Evolutionary conservation across 2,113 vertebrate species (phyloP).

Genomic region (Podarcis cretensis): DNA sequence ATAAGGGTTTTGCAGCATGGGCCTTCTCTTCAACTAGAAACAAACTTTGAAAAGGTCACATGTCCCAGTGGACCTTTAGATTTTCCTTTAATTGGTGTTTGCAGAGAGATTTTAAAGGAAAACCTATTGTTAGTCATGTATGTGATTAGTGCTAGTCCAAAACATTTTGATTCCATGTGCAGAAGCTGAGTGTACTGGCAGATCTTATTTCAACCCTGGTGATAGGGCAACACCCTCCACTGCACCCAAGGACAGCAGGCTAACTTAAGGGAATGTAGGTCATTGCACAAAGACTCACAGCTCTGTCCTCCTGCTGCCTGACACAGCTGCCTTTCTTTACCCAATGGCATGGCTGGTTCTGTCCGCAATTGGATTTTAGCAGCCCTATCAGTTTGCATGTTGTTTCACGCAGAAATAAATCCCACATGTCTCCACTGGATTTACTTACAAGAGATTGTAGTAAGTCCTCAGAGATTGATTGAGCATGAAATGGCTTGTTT

Average conservation of each 20-base stretch:
- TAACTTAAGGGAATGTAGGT: no score
- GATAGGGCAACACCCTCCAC: no score
- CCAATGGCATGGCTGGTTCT: no score
- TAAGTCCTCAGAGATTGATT: background rate
- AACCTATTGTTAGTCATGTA: background rate
- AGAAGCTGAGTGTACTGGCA: no score
- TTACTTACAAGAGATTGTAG: background rate
- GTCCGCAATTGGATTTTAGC: no score
- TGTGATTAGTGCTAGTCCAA: background rate
- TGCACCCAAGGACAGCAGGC: no score
- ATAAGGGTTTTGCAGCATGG: constrained; percentile 19
- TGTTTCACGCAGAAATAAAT: background rate
- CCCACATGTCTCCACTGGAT: background rate
- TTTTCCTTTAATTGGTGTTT: background rate
- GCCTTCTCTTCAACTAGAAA: constrained; percentile 8
- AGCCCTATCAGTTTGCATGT: background rate
- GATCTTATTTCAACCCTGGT: no score
- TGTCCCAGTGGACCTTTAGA: background rate
- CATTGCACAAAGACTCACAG: no score
- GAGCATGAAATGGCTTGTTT: no score
- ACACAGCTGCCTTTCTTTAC: no score
- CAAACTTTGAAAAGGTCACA: constrained; percentile 7
- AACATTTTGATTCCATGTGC: no score
- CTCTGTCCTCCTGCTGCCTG: no score
- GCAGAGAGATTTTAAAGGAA: constrained; percentile 12